Conservation (phyloP, 2,797 vertebrate species). For the Spondyliosoma cantharus region DNA sequence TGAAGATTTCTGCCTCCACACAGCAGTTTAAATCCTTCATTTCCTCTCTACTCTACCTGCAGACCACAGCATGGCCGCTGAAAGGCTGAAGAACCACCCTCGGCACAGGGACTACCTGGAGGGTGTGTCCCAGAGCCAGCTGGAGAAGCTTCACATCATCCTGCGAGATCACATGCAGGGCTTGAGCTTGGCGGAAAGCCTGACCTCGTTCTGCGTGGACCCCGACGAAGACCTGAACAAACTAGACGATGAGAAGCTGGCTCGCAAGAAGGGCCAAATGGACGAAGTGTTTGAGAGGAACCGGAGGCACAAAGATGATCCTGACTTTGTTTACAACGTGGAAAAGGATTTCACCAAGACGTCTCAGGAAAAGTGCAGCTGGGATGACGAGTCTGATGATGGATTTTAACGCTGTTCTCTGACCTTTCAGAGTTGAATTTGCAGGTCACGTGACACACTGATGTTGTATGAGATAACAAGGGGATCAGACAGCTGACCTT, state of each 20-base stretch:
- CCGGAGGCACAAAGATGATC: slow-evolving; percentile 88
- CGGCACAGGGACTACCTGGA: slow-evolving; percentile 90
- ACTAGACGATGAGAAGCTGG: slow-evolving; percentile 89
- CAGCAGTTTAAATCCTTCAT: not conserved
- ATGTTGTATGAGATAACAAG: not conserved
- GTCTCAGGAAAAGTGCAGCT: slow-evolving; percentile 87
- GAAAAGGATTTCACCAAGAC: slow-evolving; percentile 90
- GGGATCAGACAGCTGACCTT: not conserved
- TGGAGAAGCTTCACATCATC: slow-evolving; percentile 88
- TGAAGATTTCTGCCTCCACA: not conserved
- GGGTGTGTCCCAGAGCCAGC: slow-evolving; percentile 86
- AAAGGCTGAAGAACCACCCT: slow-evolving; percentile 90
- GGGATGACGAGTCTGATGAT: slow-evolving; percentile 90
- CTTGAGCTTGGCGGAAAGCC: slow-evolving; percentile 85
- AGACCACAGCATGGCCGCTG: slow-evolving; percentile 91
- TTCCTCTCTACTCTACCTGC: slow-evolving; percentile 6
- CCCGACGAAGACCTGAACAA: slow-evolving; percentile 93
- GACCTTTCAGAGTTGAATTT: not conserved
- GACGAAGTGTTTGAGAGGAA: slow-evolving; percentile 93
- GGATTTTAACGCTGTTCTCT: slow-evolving; percentile 81
- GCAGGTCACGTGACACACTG: not conserved
- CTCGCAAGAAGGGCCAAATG: slow-evolving; percentile 92
- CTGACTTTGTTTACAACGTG: slow-evolving; percentile 91
- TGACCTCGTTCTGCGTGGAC: slow-evolving; percentile 81
- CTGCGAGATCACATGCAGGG: slow-evolving; percentile 88